Evolutionary conservation across 2,113 vertebrate species (phyloP).

Genomic region (Caracal caracal): DNA sequence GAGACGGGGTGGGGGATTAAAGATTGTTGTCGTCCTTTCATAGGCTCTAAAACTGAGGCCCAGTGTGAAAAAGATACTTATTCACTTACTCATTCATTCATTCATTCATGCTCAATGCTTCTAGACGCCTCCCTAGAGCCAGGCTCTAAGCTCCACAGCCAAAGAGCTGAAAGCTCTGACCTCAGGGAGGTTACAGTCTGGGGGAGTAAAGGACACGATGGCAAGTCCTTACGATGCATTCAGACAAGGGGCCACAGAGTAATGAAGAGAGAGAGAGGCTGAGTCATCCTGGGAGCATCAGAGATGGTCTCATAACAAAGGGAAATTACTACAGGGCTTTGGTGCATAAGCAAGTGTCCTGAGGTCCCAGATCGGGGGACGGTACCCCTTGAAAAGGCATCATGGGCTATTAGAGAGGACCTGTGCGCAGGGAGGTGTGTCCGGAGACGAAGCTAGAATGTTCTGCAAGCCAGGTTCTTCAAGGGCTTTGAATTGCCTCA

Average conservation of each 20-base stretch:
- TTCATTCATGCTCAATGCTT: background rate
- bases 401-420: background rate
- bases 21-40: background rate
- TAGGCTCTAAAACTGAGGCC: slow-evolving; percentile 20
- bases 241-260: background rate
- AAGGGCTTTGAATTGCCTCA: background rate
- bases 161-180: background rate
- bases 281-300: background rate
- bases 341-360: background rate
- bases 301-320: background rate
- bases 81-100: background rate
- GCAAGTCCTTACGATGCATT: background rate
- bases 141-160: background rate
- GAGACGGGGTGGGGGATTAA: background rate
- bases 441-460: background rate
- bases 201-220: background rate
- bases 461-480: background rate
- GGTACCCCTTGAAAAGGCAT: background rate
- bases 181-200: background rate
- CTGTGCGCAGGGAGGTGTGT: background rate
- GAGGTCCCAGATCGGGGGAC: background rate
- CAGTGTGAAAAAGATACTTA: background rate
- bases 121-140: background rate
- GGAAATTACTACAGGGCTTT: background rate
- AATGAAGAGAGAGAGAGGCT: no score